Percentiles rank a stretch among this genome's conserved stretches.
Evolutionary conservation across 2,797 vertebrate genomes (phyloP).

Genomic region (Cyclura pinguis): DNA sequence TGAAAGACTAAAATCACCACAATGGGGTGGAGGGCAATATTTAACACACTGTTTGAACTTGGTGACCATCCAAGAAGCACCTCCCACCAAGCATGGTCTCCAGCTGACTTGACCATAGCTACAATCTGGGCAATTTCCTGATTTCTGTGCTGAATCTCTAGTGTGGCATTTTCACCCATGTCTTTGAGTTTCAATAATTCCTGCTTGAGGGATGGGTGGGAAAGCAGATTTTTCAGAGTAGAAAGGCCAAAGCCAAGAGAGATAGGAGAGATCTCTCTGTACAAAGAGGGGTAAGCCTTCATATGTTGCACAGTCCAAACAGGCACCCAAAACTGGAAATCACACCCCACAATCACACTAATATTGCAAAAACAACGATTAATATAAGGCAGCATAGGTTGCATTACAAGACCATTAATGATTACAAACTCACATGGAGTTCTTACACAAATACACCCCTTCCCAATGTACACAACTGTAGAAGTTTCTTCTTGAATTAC

Average conservation of each 20-base stretch:
- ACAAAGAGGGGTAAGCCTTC: constrained; percentile 31
- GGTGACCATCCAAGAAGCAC: constrained; percentile 42
- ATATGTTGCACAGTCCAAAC: constrained; percentile 43
- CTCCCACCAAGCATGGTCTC: constrained; percentile 35
- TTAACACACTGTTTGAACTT: constrained; percentile 23
- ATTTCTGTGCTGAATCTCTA: constrained; percentile 34
- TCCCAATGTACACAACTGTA: constrained; percentile 39
- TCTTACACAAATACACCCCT: constrained; percentile 39
- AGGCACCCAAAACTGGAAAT: constrained; percentile 37
- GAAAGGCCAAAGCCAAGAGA: constrained; percentile 34
- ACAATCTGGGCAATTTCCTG: constrained; percentile 34
- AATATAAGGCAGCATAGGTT: constrained; percentile 36
- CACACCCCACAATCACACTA: constrained; percentile 38
- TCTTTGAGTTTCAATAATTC: constrained; percentile 31
- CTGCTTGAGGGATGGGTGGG: constrained; percentile 36
- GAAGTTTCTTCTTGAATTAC: constrained; percentile 31
- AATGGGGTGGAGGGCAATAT: constrained; percentile 41
- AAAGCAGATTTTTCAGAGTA: constrained; percentile 43
- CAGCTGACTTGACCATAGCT: constrained; percentile 24
- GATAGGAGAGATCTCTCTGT: constrained; percentile 24
- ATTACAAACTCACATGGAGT: constrained; percentile 36
- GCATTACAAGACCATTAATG: constrained; percentile 24
- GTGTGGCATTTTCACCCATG: constrained; percentile 35
- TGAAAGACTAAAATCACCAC: constrained; percentile 39
- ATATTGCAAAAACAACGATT: constrained; percentile 46